Evolutionary conservation across 2,113 vertebrate genomes (phyloP), one percentile per base, ranked within the genome.

Genomic region (Garra rufa): DNA sequence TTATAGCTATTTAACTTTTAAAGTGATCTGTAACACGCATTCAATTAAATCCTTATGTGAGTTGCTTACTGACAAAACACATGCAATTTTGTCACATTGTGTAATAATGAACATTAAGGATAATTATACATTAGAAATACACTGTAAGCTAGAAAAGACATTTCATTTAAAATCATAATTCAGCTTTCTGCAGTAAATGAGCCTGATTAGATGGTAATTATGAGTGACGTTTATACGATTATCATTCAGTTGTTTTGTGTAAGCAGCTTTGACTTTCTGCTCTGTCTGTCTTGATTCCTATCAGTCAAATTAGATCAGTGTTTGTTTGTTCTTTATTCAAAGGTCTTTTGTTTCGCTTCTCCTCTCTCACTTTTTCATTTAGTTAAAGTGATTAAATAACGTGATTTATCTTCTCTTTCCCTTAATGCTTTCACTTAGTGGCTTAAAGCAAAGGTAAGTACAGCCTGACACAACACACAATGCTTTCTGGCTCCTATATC

Each of bases 381-480:
- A 24, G 9, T 76, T 48, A 21, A 83, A 76, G 2, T 76, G 83
- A 85, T 57, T 65, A 77, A 82, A 34, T 73, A 59, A 76, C 71
- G 63, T 67, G 44, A n/a, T 73, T 74, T 91, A 79, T 94, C 80
- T 91, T 88, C 88, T 84, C 83, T 88, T 82, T 91, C 67, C 88
- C 63, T 81, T 74, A 41, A 88, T 89, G 89, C 92, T 91, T 92
- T 81, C 92, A 69, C 69, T 92, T 92, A 99, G 98, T 99, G 98
- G 98, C 98, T 99, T 95, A 99, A 99, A 95, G 97, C 98, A 95
- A 99, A 99, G 97, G 98, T 99, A 98, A 98, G 98, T 95, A 75
- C 93, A 87, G 52, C 52, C 52, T 55, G 21, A n/a, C 92, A 94
- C 88, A 92, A 93, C 89, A 90, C 92, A 89, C 93, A 88, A 89